These are phyloP conservation scores for Taurulus bubalis DNA, from an alignment of 2,113 vertebrate genomes.

Conservation along the genomic window DNA sequence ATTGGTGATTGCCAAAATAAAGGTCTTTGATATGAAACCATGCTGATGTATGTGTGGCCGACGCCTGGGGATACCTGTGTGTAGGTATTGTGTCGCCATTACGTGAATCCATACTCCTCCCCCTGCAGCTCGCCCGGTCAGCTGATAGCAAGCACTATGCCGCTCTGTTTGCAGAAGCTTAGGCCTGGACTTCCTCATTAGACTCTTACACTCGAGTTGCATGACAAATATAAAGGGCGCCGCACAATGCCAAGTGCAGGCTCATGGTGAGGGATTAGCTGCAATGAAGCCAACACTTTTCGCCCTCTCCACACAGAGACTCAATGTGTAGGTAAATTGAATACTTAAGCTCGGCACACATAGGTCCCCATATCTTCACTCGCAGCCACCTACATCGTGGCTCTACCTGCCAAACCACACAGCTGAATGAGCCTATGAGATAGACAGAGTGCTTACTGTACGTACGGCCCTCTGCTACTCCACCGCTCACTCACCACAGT, in stretches of 20 bases:
- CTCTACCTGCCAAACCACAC: conserved; percentile 76
- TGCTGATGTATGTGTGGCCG: conserved; percentile 66
- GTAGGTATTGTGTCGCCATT: conserved; percentile 28
- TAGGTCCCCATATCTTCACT: conserved; percentile 72
- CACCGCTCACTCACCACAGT: conserved; percentile 69
- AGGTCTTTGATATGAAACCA: conserved; percentile 74
- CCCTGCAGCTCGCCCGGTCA: conserved; percentile 52
- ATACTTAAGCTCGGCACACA: conserved; percentile 73
- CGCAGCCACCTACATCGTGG: conserved; percentile 78
- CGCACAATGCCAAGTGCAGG: conserved; percentile 62
- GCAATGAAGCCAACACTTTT: conserved; percentile 48
- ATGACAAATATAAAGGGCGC: conserved; percentile 63
- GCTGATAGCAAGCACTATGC: conserved; percentile 57
- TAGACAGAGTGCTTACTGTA: conserved; percentile 74
- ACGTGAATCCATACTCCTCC: conserved; percentile 57
- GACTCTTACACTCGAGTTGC: conserved; percentile 67
- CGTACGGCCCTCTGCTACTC: conserved; percentile 61
- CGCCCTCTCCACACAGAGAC: conserved; percentile 37
- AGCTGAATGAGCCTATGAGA: conserved; percentile 75
- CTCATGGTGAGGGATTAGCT: conserved; percentile 59
- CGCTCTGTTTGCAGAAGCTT: conserved; percentile 74
- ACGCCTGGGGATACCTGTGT: conserved; percentile 21
- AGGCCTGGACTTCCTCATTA: conserved; percentile 67
- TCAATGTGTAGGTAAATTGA: conserved; percentile 62
- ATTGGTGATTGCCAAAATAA: conserved; percentile 65